Evolutionary conservation across 2,797 vertebrate species (phyloP).

Genomic region (Cynopterus sphinx): DNA sequence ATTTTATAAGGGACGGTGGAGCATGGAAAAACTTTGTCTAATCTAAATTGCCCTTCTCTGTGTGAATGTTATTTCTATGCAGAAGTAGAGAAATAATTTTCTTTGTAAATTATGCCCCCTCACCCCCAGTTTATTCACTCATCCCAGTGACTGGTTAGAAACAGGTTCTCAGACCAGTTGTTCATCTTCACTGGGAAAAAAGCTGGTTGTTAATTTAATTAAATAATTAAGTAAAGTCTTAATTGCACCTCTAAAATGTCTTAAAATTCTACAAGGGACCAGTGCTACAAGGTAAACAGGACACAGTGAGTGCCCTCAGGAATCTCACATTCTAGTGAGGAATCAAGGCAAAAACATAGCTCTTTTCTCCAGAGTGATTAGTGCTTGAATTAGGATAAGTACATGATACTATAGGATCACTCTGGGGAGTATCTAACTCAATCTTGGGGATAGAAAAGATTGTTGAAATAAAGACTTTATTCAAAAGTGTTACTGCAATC

Average conservation of each 20-base stretch:
- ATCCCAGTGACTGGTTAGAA: background rate
- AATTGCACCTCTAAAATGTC: background rate
- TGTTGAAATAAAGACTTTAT: background rate
- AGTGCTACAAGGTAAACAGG: background rate
- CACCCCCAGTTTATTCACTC: background rate
- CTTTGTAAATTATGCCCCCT: background rate
- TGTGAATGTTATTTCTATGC: slow-evolving; percentile 42
- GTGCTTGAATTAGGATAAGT: background rate
- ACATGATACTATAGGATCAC: background rate
- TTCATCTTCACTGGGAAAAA: background rate
- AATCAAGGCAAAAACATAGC: background rate
- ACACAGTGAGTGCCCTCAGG: background rate
- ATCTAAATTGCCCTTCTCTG: slow-evolving; percentile 59
- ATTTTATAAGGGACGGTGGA: slow-evolving; percentile 65
- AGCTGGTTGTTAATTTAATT: background rate
- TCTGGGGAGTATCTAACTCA: background rate
- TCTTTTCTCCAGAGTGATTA: background rate
- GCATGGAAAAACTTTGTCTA: slow-evolving; percentile 60
- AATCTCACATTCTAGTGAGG: background rate
- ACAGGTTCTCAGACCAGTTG: background rate
- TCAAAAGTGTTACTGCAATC: background rate
- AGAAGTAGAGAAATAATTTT: slow-evolving; percentile 13
- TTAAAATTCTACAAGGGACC: background rate
- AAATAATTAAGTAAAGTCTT: background rate
- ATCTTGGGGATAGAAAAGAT: background rate